Base-by-base conservation (phyloP, 30 jellyfish, hydroid and myxozoan genomes). In the Morbakka virulenta region DNA sequence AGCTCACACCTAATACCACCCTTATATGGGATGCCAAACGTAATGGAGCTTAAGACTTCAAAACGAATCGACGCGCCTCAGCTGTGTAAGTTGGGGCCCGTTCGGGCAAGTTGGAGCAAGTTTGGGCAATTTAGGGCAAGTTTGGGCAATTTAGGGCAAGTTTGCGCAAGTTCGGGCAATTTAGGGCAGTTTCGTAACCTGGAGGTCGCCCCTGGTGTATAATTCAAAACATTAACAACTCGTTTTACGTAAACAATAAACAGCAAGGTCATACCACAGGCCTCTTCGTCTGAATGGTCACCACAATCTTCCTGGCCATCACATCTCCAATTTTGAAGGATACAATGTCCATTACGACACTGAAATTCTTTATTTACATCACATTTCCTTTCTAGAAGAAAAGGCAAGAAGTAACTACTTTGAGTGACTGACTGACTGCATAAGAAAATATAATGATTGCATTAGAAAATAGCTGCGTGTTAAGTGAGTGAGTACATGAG, bases 291-390 rank as follows among this genome's bases (percentile, higher is more conserved):
- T 6, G 98, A 91, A 26, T 72, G 62, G 76, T 91, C 98, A 25
- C 78, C 74, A 67, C 98, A 91, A 62, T 91, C 98, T 66, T 87
- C 72, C 14, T 72, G 81, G 1, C 95, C 95, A 85, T 91, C 98
- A 74, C 98, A 91, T 3, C 62, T 77, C 96, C 95, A 91, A 33
- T 63, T 68, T 51, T 48, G 52, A 36, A 61, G 70, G 28, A 91
- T 65, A 34, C 98, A 91, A 34, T 83, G 64, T 12, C 87, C 87
- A 66, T 50, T 83, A 32, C 28, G 64, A 66, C 95, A 83, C 52
- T 31, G 73, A 71, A 21, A 73, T n/a, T 74, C 83, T 36, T 65
- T 28, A 73, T 32, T 50, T 34, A 76, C 31, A 51, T 72, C 88
- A 50, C 95, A 83, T 48, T 71, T 61, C 28, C 81, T 85, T n/a